Percentiles rank a stretch among this genome's conserved stretches.
Evolutionary conservation across 2,888 invertebrate species (phyloP).

Genomic region (Meandrusa payeni): DNA sequence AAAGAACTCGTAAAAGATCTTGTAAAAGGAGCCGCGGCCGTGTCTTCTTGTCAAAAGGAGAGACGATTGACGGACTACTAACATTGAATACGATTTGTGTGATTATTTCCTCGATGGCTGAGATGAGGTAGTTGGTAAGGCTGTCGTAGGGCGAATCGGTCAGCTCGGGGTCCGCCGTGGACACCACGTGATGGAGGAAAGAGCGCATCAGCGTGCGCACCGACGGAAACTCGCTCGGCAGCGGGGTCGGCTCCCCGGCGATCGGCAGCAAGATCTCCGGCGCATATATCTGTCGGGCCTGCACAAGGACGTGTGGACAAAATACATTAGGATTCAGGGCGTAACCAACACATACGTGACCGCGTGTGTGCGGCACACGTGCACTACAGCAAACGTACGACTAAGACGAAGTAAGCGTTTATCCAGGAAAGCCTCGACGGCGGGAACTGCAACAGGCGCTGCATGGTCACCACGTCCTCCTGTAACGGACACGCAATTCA

Average conservation of each 20-base stretch:
- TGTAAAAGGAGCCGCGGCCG: no score
- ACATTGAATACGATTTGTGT: no score
- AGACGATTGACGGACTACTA: no score
- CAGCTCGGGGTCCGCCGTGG: slow-evolving; percentile 30
- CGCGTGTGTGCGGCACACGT: no score
- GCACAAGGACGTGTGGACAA: neutral
- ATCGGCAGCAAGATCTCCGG: slow-evolving; percentile 18
- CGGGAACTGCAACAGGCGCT: slow-evolving; percentile 32
- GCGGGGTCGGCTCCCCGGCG: slow-evolving; percentile 34
- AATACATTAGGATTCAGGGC: no score
- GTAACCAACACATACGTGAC: no score
- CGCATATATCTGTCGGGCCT: slow-evolving; percentile 2
- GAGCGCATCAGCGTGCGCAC: slow-evolving; percentile 44
- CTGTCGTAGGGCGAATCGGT: no score
- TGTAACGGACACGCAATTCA: slow-evolving; percentile 29
- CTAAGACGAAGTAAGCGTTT: slow-evolving; percentile 3
- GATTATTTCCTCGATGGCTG: no score
- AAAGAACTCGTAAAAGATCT: no score
- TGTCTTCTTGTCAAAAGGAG: no score
- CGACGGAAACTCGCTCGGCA: slow-evolving; percentile 45
- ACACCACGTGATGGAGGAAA: slow-evolving; percentile 43
- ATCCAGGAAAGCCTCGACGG: slow-evolving; percentile 27
- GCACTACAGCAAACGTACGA: no score
- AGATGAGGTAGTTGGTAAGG: no score
- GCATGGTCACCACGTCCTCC: slow-evolving; percentile 41